Percentiles rank a stretch among this genome's conserved stretches.
Evolutionary conservation across 2,113 vertebrate species (phyloP).

Genomic region (Spilogale gracilis): DNA sequence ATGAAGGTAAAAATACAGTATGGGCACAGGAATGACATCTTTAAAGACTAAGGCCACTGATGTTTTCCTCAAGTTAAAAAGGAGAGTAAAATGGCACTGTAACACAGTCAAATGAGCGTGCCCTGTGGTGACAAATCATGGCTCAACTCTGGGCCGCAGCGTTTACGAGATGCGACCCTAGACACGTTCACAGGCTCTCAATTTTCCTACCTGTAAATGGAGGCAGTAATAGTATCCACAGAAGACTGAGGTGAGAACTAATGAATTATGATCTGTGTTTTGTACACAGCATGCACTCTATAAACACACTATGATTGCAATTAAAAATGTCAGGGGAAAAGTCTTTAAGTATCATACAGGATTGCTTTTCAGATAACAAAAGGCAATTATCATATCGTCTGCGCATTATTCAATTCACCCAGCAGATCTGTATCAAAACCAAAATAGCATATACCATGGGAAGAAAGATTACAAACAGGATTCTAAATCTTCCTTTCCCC

Average conservation of each 20-base stretch:
- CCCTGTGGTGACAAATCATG: neutral
- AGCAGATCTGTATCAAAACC: conserved; percentile 33
- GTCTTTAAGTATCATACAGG: neutral
- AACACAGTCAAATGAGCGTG: neutral
- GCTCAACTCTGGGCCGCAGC: neutral
- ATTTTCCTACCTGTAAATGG: neutral
- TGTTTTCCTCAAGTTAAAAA: conserved; percentile 19
- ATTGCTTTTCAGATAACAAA: conserved; percentile 42
- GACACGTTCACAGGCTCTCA: neutral
- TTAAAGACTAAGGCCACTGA: neutral
- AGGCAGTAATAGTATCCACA: neutral
- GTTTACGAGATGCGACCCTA: neutral
- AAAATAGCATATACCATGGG: neutral
- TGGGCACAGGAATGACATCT: neutral
- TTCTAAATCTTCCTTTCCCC: conserved; percentile 19
- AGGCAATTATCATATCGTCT: neutral
- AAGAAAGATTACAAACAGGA: conserved; percentile 43
- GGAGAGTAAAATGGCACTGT: neutral
- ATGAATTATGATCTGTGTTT: neutral
- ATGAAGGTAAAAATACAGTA: neutral
- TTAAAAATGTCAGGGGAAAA: conserved; percentile 21
- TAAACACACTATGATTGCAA: neutral
- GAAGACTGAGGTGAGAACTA: neutral
- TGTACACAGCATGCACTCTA: neutral
- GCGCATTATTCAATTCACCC: conserved; percentile 31